Evolutionary conservation across 92 coral and sea anemone species (phyloP).

Genomic region (Hydrozoanthus gracilis): DNA sequence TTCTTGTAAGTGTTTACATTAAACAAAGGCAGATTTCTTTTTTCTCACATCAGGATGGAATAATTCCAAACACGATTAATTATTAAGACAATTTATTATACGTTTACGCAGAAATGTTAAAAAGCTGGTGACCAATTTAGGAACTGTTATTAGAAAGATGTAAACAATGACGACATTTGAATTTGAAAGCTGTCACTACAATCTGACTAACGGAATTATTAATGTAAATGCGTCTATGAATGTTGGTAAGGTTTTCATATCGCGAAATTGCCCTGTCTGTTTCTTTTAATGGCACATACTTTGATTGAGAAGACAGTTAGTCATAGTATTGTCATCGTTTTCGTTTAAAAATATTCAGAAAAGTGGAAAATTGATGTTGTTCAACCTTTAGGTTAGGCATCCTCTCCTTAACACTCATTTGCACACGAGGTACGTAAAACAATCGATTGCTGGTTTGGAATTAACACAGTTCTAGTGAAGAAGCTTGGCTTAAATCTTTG

Average conservation of each 20-base stretch:
- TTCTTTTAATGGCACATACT: not conserved
- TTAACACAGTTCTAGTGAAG: too few species aligned
- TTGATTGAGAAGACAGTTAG: not conserved
- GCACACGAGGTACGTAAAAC: too few species aligned
- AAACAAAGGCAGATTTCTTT: too few species aligned
- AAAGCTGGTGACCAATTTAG: conserved; percentile 7
- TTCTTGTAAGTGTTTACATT: too few species aligned
- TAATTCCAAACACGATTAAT: conserved; percentile 18
- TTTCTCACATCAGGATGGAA: too few species aligned
- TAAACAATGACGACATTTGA: conserved; percentile 33
- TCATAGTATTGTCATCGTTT: too few species aligned
- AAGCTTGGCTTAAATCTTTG: too few species aligned
- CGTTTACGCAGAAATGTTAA: not conserved
- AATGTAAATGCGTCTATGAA: not conserved
- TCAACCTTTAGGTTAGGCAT: too few species aligned
- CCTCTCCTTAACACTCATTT: too few species aligned
- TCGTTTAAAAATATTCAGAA: too few species aligned
- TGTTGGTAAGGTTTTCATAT: not conserved
- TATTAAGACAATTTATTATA: conserved; percentile 3
- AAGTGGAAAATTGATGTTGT: too few species aligned
- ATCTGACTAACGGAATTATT: conserved; percentile 5
- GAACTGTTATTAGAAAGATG: not conserved
- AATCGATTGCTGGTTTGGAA: too few species aligned
- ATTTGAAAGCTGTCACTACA: conserved; percentile 6
- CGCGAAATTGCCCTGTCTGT: not conserved